Evolutionary conservation across 1,140 invertebrate genomes (phyloP).

Genomic region (Thaumatotibia leucotreta): DNA sequence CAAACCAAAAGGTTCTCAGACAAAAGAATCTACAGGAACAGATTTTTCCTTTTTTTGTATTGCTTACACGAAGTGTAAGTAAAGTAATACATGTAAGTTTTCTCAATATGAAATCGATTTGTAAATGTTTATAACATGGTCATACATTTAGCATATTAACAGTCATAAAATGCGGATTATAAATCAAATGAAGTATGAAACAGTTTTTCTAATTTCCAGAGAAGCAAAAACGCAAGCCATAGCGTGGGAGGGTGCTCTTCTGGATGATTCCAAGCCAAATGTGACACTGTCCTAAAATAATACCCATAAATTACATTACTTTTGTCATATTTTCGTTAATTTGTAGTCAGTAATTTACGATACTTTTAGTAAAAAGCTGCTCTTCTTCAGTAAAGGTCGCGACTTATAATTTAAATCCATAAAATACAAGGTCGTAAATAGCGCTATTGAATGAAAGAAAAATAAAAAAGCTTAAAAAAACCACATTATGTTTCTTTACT

Average conservation of each 20-base stretch:
- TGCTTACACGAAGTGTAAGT: too few relatives aligned
- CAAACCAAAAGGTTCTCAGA: too few relatives aligned
- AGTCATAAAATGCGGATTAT: too few relatives aligned
- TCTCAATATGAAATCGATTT: too few relatives aligned
- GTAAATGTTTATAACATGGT: too few relatives aligned
- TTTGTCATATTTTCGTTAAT: not conserved
- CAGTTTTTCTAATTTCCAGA: too few relatives aligned
- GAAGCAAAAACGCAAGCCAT: too few relatives aligned
- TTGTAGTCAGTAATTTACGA: not conserved
- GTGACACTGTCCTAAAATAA: constrained; percentile 7
- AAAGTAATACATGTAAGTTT: too few relatives aligned
- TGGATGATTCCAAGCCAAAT: not conserved
- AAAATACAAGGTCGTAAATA: constrained; percentile 2
- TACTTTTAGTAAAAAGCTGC: not conserved
- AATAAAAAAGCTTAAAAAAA: constrained; percentile 29
- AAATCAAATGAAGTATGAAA: too few relatives aligned
- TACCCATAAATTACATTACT: not conserved
- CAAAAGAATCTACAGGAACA: too few relatives aligned
- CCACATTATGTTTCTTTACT: constrained; percentile 37
- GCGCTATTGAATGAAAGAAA: not conserved
- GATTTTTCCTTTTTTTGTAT: too few relatives aligned
- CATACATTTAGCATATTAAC: too few relatives aligned
- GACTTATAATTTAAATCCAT: constrained; percentile 3
- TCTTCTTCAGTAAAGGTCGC: not conserved
- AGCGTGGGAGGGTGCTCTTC: not conserved